Evolutionary conservation across 2,797 vertebrate species (phyloP).

Genomic region (Sciurus carolinensis): DNA sequence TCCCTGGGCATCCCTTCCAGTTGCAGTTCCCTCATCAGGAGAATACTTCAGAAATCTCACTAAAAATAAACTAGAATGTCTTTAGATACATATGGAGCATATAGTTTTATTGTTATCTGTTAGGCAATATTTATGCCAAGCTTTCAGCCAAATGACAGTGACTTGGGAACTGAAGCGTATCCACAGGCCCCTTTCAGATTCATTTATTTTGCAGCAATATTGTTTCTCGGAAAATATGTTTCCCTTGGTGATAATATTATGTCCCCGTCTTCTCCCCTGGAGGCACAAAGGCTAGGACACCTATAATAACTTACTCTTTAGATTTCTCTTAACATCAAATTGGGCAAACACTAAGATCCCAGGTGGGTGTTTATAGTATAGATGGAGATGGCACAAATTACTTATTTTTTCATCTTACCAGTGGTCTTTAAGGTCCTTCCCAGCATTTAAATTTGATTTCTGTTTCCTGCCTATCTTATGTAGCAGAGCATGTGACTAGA

Average conservation of each 20-base stretch:
- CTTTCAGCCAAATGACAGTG: background rate
- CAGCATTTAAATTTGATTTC: background rate
- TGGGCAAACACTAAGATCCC: background rate
- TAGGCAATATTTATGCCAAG: background rate
- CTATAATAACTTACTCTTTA: background rate
- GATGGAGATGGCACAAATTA: background rate
- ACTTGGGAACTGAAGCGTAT: background rate
- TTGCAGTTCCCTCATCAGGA: background rate
- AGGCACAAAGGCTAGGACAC: background rate
- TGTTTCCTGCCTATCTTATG: background rate
- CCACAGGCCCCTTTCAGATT: background rate
- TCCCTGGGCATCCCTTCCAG: background rate
- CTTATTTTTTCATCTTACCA: background rate
- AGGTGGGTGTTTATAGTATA: background rate
- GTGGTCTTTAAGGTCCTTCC: background rate
- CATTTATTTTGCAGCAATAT: background rate
- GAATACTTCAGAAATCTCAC: background rate
- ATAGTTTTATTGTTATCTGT: background rate
- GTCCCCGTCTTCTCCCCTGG: background rate
- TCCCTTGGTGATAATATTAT: background rate
- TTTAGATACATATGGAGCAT: background rate
- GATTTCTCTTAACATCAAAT: background rate
- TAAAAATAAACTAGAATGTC: background rate
- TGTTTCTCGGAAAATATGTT: background rate
- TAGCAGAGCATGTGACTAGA: background rate